Percentiles rank a stretch among this genome's conserved stretches.
These are phyloP conservation scores for Malthinus seriepunctatus DNA, from an alignment of 2,888 invertebrate species.

Conservation along the genomic window DNA sequence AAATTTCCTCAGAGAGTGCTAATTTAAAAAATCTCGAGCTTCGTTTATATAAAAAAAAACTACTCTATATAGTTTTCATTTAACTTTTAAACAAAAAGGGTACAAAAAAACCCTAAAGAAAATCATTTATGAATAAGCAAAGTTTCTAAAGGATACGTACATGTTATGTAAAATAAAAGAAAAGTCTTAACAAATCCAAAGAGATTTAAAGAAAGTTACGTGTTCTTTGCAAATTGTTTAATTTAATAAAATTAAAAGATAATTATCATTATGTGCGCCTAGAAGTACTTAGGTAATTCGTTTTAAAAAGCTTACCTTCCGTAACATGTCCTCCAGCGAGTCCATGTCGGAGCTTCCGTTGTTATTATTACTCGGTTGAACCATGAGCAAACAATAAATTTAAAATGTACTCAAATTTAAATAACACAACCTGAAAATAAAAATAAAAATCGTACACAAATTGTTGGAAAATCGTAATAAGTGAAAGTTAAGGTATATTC, in stretches of 20 bases:
- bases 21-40: too few species aligned
- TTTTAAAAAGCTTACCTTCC: slow-evolving; percentile 48
- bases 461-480: slow-evolving; percentile 27
- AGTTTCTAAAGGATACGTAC: neutral
- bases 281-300: neutral
- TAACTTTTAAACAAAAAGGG: neutral
- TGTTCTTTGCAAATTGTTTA: too few species aligned
- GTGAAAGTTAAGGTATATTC: slow-evolving; percentile 26
- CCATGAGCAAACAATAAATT: slow-evolving; percentile 42
- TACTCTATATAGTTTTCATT: too few species aligned
- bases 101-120: neutral
- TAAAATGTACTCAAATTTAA: neutral
- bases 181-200: neutral
- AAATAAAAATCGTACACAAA: neutral
- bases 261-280: too few species aligned
- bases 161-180: neutral
- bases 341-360: slow-evolving; percentile 56
- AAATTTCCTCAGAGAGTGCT: too few species aligned
- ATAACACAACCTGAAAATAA: slow-evolving; percentile 1
- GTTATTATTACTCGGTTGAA: slow-evolving; percentile 54
- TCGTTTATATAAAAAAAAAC: too few species aligned
- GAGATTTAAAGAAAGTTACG: neutral
- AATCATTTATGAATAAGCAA: neutral
- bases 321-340: slow-evolving; percentile 55
- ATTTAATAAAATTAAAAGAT: too few species aligned